These are phyloP conservation scores for Blastobasis adustella DNA, from an alignment of 2,888 invertebrate species.

Conservation along the genomic window DNA sequence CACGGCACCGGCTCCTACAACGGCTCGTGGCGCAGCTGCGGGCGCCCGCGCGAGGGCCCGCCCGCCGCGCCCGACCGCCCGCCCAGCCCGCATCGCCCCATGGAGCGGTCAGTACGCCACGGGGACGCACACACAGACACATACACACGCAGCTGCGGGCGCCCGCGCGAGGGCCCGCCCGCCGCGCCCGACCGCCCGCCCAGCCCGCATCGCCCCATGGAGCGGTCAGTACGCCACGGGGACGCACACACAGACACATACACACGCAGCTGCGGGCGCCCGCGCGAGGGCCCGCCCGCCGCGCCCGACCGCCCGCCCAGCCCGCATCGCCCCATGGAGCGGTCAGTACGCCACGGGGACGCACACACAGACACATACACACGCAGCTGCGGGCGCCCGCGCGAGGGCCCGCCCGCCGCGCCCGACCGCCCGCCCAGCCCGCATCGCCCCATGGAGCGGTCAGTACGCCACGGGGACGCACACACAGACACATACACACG, in stretches of 20 bases:
- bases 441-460: slow-evolving; percentile 55
- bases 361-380: too few species aligned
- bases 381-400: slow-evolving; percentile 31
- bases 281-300: slow-evolving; percentile 36
- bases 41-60: slow-evolving; percentile 36
- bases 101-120: slow-evolving; percentile 30
- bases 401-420: slow-evolving; percentile 35
- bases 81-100: slow-evolving; percentile 41
- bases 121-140: too few species aligned
- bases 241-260: too few species aligned
- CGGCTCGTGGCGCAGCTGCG: slow-evolving; percentile 50
- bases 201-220: slow-evolving; percentile 48
- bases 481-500: too few species aligned
- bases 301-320: slow-evolving; percentile 42
- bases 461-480: too few species aligned
- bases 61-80: slow-evolving; percentile 40
- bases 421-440: slow-evolving; percentile 42
- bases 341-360: too few species aligned
- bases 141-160: slow-evolving; percentile 28
- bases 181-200: slow-evolving; percentile 42
- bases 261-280: slow-evolving; percentile 30
- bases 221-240: too few species aligned
- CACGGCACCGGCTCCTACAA: slow-evolving; percentile 68
- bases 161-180: slow-evolving; percentile 37
- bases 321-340: slow-evolving; percentile 52